Percentiles rank a stretch among this genome's conserved stretches.
Evolutionary conservation across 2,113 vertebrate genomes (phyloP).

Genomic region (Takifugu bimaculatus): DNA sequence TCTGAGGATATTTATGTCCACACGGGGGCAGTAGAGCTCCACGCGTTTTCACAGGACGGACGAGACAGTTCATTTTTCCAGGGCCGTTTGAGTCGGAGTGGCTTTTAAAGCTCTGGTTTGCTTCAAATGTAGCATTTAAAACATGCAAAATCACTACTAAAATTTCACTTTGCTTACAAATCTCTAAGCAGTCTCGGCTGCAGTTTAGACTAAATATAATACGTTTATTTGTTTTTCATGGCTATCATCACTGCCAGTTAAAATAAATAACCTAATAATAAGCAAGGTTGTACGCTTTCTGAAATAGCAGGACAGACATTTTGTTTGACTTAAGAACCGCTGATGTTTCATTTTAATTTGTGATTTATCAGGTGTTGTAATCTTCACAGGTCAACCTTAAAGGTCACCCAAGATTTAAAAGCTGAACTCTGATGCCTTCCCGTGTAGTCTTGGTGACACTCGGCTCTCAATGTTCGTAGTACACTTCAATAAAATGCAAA

Average conservation of each 20-base stretch:
- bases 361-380: constrained; percentile 19
- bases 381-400: constrained; percentile 18
- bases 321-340: constrained; percentile 11
- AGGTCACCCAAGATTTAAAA: too few species aligned
- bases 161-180: background rate
- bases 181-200: too few species aligned
- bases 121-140: constrained; percentile 20
- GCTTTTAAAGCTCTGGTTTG: constrained; percentile 1
- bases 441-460: constrained; percentile 34
- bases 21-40: constrained; percentile 67
- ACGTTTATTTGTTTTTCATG: background rate
- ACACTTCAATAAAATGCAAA: constrained; percentile 40
- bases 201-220: too few species aligned
- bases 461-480: constrained; percentile 17
- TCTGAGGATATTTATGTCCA: constrained; percentile 38
- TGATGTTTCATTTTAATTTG: background rate
- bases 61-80: constrained; percentile 15
- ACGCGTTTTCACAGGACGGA: background rate
- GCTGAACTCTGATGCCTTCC: constrained; percentile 40
- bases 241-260: constrained; percentile 7
- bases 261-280: constrained; percentile 1
- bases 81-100: constrained; percentile 23
- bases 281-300: constrained; percentile 4
- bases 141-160: background rate
- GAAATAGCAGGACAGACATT: constrained; percentile 12